Evolutionary conservation across 2,113 vertebrate genomes (phyloP).

Genomic region (Nibea albiflora): DNA sequence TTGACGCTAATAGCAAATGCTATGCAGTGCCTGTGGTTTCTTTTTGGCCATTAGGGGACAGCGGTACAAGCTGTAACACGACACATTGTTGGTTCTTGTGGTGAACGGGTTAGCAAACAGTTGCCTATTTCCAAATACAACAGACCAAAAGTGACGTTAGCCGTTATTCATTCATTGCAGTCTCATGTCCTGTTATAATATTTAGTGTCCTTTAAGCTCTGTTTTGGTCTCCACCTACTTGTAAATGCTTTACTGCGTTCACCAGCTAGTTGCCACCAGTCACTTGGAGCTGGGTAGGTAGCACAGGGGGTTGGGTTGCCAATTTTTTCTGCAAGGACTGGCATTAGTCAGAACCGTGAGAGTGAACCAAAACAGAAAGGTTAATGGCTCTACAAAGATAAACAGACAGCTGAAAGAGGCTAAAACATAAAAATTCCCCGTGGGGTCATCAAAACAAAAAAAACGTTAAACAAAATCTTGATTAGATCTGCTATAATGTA

Average conservation of each 20-base stretch:
- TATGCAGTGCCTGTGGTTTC: background rate
- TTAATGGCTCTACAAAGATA: background rate
- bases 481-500: background rate
- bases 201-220: background rate
- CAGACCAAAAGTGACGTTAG: background rate
- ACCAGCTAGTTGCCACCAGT: background rate
- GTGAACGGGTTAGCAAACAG: background rate
- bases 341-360: background rate
- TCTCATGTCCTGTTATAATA: too few species aligned
- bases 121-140: background rate
- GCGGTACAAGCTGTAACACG: background rate
- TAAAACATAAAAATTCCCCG: background rate
- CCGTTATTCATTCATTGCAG: background rate
- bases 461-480: background rate
- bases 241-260: background rate
- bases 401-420: background rate
- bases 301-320: background rate
- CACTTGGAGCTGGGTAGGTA: background rate
- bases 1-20: too few species aligned
- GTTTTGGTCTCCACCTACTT: background rate
- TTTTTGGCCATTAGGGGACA: background rate
- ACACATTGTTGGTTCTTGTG: background rate
- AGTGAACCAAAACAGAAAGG: background rate
- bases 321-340: background rate
- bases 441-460: background rate